Evolutionary conservation across 2,113 vertebrate genomes (phyloP).

Genomic region (Neopipo cinnamomea): DNA sequence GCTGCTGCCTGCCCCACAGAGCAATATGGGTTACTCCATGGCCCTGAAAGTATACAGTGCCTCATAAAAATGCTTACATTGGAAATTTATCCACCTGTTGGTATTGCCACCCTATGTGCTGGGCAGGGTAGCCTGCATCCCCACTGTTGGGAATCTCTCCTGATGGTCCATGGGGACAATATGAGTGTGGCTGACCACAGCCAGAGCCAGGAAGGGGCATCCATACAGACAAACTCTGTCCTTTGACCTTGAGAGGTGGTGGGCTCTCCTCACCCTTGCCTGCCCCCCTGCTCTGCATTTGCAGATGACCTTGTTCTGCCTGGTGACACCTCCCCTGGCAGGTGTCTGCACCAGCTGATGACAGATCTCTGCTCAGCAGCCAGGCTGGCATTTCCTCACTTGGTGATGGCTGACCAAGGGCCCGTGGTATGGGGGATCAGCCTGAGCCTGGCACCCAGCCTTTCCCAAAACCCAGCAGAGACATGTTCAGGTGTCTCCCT

Average conservation of each 20-base stretch:
- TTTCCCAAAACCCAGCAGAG: not conserved
- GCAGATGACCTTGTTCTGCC: accelerated
- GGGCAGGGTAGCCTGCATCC: not conserved
- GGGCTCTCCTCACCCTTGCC: not conserved
- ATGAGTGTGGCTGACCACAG: accelerated
- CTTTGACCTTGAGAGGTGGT: accelerated
- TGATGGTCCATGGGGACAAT: not conserved
- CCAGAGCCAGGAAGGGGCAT: not conserved
- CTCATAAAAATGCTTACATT: not conserved
- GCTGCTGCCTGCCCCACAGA: not conserved
- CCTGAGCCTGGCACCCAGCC: not conserved
- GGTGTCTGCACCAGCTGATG: accelerated
- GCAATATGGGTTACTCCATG: accelerated
- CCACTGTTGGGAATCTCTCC: not conserved
- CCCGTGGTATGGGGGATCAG: too few relatives aligned
- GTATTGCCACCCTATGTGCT: too few relatives aligned
- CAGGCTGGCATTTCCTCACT: accelerated
- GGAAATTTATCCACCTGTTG: not conserved
- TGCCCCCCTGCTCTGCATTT: accelerated
- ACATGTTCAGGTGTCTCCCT: accelerated
- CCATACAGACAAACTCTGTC: not conserved
- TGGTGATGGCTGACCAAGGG: too few relatives aligned
- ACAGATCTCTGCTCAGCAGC: accelerated
- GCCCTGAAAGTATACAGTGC: not conserved
- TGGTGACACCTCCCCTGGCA: not conserved